These are phyloP conservation scores for Listrodromus nycthemerus DNA, from an alignment of 2,888 invertebrate genomes.

Conservation along the genomic window DNA sequence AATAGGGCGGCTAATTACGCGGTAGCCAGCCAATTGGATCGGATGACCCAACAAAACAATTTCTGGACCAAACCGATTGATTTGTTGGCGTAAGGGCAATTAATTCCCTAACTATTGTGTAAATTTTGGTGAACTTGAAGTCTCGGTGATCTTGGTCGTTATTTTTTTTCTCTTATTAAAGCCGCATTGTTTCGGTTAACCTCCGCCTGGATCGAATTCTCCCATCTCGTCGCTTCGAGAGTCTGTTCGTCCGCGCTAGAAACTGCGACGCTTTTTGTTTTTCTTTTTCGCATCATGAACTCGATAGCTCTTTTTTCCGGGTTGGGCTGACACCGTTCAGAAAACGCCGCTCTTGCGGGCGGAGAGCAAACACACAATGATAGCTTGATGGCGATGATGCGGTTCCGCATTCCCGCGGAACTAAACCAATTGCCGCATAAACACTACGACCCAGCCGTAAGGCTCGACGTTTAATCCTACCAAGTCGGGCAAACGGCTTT, in stretches of 20 bases:
- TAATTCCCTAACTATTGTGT: too few species aligned
- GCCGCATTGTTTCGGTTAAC: neutral
- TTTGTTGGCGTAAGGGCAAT: neutral
- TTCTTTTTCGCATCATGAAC: neutral
- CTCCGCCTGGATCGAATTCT: neutral
- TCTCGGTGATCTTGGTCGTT: too few species aligned
- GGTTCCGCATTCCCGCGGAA: slow-evolving; percentile 63
- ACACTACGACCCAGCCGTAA: slow-evolving; percentile 9
- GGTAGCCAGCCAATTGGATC: too few species aligned
- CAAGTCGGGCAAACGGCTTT: slow-evolving; percentile 17
- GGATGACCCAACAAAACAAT: too few species aligned
- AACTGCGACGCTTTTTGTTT: neutral
- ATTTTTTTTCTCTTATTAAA: neutral
- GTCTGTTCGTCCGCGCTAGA: neutral
- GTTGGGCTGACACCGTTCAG: slow-evolving; percentile 45
- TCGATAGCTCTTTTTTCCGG: slow-evolving; percentile 16
- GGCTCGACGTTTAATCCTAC: slow-evolving; percentile 42
- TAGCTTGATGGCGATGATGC: slow-evolving; percentile 48
- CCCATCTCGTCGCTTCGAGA: neutral
- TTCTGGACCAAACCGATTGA: too few species aligned
- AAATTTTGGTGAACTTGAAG: too few species aligned
- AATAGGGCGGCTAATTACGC: too few species aligned
- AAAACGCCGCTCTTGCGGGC: slow-evolving; percentile 21
- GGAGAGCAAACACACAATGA: slow-evolving; percentile 19
- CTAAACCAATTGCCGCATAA: slow-evolving; percentile 60